Evolutionary conservation across 1,140 invertebrate species (phyloP).

Genomic region (Augochlora pura): DNA sequence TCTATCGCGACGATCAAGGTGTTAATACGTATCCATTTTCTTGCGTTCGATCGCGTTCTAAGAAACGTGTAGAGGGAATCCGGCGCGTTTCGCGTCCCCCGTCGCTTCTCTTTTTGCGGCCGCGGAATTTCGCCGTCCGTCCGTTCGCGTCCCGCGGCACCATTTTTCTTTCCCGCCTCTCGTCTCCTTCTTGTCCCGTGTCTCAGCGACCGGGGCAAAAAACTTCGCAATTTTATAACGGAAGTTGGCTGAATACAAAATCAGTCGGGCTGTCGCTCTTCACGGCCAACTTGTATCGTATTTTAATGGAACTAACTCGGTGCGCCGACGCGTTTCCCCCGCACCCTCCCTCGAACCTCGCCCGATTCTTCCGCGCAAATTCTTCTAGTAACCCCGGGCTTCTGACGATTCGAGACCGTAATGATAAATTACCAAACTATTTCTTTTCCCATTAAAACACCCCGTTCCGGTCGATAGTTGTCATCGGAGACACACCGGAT

Average conservation of each 20-base stretch:
- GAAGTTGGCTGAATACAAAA: conserved; percentile 74
- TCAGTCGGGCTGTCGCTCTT: conserved; percentile 64
- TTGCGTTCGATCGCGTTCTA: background rate
- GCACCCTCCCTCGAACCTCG: background rate
- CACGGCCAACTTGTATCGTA: conserved; percentile 64
- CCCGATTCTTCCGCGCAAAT: conserved; percentile 17
- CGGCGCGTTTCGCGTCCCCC: background rate
- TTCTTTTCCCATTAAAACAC: background rate
- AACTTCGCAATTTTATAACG: conserved; percentile 74
- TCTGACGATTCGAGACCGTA: background rate
- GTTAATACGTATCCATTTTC: conserved; percentile 27
- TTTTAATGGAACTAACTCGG: conserved; percentile 66
- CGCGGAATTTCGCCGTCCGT: conserved; percentile 26
- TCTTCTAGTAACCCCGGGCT: conserved; percentile 3
- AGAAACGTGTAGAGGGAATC: conserved; percentile 6
- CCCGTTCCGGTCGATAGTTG: background rate
- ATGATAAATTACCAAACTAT: background rate
- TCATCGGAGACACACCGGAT: no score
- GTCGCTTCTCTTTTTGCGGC: conserved; percentile 8
- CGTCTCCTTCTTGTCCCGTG: conserved; percentile 50
- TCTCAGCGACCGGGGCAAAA: conserved; percentile 55
- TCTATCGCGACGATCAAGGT: background rate
- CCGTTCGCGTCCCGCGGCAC: conserved; percentile 20
- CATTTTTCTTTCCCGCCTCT: conserved; percentile 44
- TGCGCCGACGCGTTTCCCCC: conserved; percentile 1